phyloP scores from a whole-genome alignment of 2,113 vertebrate species.

The Semicossyphus pulcher region DNA sequence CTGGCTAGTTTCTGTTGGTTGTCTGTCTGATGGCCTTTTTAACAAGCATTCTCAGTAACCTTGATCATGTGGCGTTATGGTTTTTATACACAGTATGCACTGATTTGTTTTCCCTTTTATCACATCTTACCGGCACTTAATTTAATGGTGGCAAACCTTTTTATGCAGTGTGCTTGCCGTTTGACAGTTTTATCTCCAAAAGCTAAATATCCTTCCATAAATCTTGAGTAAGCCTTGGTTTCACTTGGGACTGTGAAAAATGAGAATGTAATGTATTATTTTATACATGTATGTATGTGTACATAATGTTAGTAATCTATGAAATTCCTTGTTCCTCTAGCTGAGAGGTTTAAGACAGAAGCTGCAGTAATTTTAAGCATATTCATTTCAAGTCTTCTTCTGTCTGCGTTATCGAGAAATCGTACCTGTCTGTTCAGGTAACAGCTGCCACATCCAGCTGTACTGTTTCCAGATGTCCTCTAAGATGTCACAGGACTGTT shows the following conservation, averaged over 20 bases:
- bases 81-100: constrained; percentile 62
- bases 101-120: constrained; percentile 55
- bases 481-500: background rate
- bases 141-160: constrained; percentile 44
- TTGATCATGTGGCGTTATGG: constrained; percentile 34
- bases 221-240: constrained; percentile 45
- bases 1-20: constrained; percentile 29
- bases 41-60: constrained; percentile 50
- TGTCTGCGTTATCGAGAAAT: background rate
- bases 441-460: background rate
- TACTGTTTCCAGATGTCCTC: constrained; percentile 1
- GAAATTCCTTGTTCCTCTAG: constrained; percentile 38
- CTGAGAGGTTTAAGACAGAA: constrained; percentile 29
- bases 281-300: constrained; percentile 59
- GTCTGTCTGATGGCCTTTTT: constrained; percentile 34
- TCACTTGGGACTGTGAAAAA: constrained; percentile 76
- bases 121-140: constrained; percentile 64
- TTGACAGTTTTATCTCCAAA: constrained; percentile 24
- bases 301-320: constrained; percentile 62
- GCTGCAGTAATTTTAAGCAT: constrained; percentile 44
- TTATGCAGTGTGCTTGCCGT: constrained; percentile 44
- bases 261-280: constrained; percentile 76
- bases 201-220: constrained; percentile 25
- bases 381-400: constrained; percentile 18
- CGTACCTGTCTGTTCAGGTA: background rate